Base-by-base conservation (phyloP, 2,888 invertebrate genomes). In the Xanthia togata region DNA sequence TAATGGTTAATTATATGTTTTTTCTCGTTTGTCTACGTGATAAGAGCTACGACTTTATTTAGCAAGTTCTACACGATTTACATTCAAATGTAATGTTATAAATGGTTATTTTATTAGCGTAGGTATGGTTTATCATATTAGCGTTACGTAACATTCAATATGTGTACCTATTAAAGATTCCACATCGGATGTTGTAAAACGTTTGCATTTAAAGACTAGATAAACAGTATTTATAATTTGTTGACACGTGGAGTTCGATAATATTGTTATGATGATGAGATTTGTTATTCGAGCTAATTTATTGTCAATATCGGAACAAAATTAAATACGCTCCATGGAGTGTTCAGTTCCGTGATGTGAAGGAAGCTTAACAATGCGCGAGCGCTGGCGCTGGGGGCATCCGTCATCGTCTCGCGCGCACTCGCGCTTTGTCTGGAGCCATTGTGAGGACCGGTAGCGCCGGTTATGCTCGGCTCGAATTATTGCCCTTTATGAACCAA, bases 391-490 rank as follows among this genome's bases (percentile, higher is more conserved):
- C 86, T 88, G 84, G 86, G 85, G 89, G 91, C 91, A 92, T 93
- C 93, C 92, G 93, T 93, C 94, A 93, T 91, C 93, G 93, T 93
- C 91, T 91, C 89, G 88, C 90, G 90, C 89, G 87, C 89, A 83
- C 84, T 83, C 38, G 77, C 47, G 81, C 92, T 92, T 93, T 94
- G 93, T 94, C 91, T 91, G 89, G 87, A 86, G 83, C 90, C 86
- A 92, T 92, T 93, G 92, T 93, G 89, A 83, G 86, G 93, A 94
- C 94, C 93, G 94, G 94, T 95, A 95, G 94, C 94, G 92, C 94
- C 93, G 92, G 94, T 94, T 93, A 87, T 85, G 88, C 84, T 87
- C 89, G 90, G 87, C 93, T 93, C 91, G 85, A 92, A 93, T 93
- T 94, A 93, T 92, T 92, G 91, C 93, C 92, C 93, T 93, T 92